A percentile compares a stretch with the other conserved stretches of the same genome.
Evolutionary conservation across 2,888 invertebrate species (phyloP).

Genomic region (Coremacera marginata): DNA sequence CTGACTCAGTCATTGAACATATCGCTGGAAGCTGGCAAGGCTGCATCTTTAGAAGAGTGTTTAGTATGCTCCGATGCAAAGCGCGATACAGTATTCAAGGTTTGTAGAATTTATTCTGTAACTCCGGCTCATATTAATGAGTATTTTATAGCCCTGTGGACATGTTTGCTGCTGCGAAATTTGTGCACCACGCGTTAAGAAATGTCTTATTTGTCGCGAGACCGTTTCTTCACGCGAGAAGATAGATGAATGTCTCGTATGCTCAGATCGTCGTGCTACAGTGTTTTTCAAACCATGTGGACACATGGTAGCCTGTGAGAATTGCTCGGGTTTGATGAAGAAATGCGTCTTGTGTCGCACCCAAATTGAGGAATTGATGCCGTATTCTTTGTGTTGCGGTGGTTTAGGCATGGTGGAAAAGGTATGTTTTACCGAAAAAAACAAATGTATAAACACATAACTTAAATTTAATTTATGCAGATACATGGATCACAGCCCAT

Average conservation of each 20-base stretch:
- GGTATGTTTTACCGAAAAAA: constrained; percentile 47
- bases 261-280: constrained; percentile 92
- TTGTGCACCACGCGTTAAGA: constrained; percentile 91
- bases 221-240: constrained; percentile 83
- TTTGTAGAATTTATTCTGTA: constrained; percentile 36
- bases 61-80: constrained; percentile 95
- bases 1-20: constrained; percentile 57
- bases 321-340: constrained; percentile 95
- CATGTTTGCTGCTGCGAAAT: constrained; percentile 94
- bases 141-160: constrained; percentile 78
- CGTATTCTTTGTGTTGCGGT: constrained; percentile 74
- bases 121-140: neutral
- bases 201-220: constrained; percentile 93
- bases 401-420: constrained; percentile 67
- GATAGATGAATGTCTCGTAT: constrained; percentile 96
- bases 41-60: constrained; percentile 83
- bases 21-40: constrained; percentile 53
- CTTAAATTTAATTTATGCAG: constrained; percentile 23
- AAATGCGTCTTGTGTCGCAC: constrained; percentile 96
- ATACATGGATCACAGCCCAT: constrained; percentile 41
- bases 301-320: constrained; percentile 81
- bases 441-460: neutral
- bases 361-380: constrained; percentile 80
- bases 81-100: constrained; percentile 85
- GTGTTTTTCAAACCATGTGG: constrained; percentile 95